phyloP scores from a whole-genome alignment of 2,888 invertebrate genomes.

The Drosophila nr. perissopoda region DNA sequence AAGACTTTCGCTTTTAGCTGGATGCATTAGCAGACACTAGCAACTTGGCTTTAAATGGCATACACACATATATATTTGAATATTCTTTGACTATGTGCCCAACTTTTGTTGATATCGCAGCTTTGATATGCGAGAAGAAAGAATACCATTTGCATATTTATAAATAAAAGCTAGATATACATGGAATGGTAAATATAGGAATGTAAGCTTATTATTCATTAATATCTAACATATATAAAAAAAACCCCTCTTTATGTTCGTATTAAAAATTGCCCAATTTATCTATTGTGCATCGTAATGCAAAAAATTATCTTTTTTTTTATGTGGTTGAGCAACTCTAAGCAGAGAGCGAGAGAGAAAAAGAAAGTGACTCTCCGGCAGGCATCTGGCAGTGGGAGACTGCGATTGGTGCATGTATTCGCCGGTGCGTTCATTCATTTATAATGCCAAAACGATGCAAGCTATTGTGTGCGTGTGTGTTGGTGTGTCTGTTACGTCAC shows the following conservation, averaged over 20 bases:
- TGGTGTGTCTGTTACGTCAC: constrained; percentile 50
- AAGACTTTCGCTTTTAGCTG: constrained; percentile 51
- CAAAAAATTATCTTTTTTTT: constrained; percentile 14
- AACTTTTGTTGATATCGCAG: constrained; percentile 11
- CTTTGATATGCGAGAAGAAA: neutral
- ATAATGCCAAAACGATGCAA: constrained; percentile 9
- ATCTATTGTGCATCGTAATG: constrained; percentile 22
- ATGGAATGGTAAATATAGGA: neutral
- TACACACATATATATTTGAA: neutral
- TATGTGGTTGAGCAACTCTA: constrained; percentile 19
- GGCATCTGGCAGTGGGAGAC: constrained; percentile 29
- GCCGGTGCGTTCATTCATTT: constrained; percentile 25
- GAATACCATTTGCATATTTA: constrained; percentile 6
- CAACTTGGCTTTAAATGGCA: constrained; percentile 1
- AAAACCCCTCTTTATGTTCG: neutral
- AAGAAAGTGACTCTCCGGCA: constrained; percentile 11
- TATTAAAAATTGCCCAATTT: neutral
- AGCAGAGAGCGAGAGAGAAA: neutral
- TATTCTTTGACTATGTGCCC: constrained; percentile 1
- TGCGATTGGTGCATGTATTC: constrained; percentile 31
- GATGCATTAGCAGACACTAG: constrained; percentile 38
- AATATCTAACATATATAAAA: neutral
- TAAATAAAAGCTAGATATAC: neutral
- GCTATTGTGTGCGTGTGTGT: constrained; percentile 9
- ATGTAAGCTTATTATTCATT: neutral